phyloP scores from a whole-genome alignment of 1,140 invertebrate species.

The Pentalonia nigronervosa region DNA sequence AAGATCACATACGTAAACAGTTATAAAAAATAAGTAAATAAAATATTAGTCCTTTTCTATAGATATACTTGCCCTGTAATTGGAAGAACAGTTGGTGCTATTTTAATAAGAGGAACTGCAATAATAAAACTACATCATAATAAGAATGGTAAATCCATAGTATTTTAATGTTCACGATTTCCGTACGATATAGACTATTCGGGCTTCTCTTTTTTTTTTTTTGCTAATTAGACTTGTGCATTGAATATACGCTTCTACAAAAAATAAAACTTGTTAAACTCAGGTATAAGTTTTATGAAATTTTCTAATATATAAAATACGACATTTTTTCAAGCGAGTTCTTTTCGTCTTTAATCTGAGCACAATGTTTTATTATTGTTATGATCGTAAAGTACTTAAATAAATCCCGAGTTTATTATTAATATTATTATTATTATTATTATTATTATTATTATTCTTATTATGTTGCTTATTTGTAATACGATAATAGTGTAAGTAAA shows the following conservation, averaged over 20 bases:
- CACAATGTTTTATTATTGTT: background rate
- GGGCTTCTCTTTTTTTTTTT: background rate
- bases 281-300: background rate
- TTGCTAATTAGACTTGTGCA: background rate
- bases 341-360: background rate
- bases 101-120: background rate
- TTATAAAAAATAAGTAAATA: background rate
- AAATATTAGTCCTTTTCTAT: background rate
- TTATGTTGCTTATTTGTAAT: background rate
- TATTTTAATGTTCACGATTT: background rate
- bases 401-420: background rate
- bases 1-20: too few species aligned
- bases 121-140: too few species aligned
- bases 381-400: background rate
- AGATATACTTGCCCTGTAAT: background rate
- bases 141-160: background rate
- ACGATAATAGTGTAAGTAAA: background rate
- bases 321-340: background rate
- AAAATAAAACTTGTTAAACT: background rate
- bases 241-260: background rate
- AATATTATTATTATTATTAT: background rate
- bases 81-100: background rate
- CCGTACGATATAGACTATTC: background rate
- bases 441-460: background rate
- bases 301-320: background rate